These are phyloP conservation scores for Vidua macroura DNA, from an alignment of 2,113 vertebrate species.

Conservation along the genomic window DNA sequence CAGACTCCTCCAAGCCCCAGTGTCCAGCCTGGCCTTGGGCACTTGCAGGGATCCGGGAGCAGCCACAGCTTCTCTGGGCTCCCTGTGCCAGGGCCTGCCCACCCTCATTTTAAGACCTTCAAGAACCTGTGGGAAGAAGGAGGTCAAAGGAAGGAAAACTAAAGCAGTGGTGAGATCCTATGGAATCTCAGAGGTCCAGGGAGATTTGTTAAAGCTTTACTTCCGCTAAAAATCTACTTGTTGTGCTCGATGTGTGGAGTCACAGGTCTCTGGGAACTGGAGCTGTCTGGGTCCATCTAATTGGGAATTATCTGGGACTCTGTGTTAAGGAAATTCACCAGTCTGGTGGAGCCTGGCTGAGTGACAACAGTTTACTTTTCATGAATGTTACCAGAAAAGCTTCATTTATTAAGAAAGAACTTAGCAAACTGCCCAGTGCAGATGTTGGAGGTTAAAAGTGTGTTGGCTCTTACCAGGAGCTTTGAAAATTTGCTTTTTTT, in stretches of 20 bases:
- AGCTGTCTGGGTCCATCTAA: neutral
- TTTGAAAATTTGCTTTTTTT: neutral
- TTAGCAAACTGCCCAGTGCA: neutral
- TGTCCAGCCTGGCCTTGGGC: fast-evolving
- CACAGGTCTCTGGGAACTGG: no score
- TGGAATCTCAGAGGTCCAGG: neutral
- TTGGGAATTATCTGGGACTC: neutral
- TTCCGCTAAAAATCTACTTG: neutral
- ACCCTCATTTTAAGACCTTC: neutral
- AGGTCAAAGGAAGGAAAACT: neutral
- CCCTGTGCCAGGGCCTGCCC: neutral
- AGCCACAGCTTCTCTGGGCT: neutral
- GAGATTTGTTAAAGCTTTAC: neutral
- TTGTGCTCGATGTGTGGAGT: fast-evolving
- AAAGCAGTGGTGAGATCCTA: neutral
- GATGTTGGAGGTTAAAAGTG: neutral
- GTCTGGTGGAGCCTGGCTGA: neutral
- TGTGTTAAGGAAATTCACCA: neutral
- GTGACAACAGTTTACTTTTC: neutral
- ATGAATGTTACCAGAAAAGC: neutral
- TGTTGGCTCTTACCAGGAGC: neutral
- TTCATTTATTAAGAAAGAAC: neutral
- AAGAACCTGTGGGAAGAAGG: neutral
- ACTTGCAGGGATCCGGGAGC: neutral
- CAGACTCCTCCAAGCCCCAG: neutral